phyloP scores from a whole-genome alignment of 1,140 invertebrate genomes.

The Aradophagus sp. region DNA sequence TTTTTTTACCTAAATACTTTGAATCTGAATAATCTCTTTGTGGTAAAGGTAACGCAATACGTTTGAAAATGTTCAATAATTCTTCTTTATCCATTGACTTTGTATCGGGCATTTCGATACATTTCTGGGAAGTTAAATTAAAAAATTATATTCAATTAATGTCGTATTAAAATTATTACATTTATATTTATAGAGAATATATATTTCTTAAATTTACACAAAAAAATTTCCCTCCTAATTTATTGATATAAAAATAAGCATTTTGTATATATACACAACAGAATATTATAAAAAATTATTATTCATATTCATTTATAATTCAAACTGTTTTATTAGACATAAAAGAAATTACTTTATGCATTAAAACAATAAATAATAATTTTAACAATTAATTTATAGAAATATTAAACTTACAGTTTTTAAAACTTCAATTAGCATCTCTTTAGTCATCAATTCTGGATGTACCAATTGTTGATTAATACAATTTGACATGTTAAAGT shows the following conservation, averaged over 20 bases:
- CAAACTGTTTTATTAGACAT: too few relatives aligned
- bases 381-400: conserved; percentile 10
- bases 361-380: conserved; percentile 10
- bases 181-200: too few relatives aligned
- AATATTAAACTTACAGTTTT: conserved; percentile 23
- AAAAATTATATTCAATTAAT: not conserved
- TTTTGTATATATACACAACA: too few relatives aligned
- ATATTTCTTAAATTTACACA: too few relatives aligned
- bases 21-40: conserved; percentile 26
- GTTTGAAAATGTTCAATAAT: conserved; percentile 28
- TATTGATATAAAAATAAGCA: too few relatives aligned
- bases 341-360: too few relatives aligned
- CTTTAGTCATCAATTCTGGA: conserved; percentile 39
- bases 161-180: too few relatives aligned
- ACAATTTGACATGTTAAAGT: conserved; percentile 25
- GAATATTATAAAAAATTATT: too few relatives aligned
- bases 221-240: too few relatives aligned
- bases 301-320: too few relatives aligned
- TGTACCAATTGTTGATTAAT: conserved; percentile 12
- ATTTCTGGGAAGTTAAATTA: conserved; percentile 23
- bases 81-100: conserved; percentile 26
- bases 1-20: conserved; percentile 27
- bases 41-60: conserved; percentile 37
- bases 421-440: conserved; percentile 23
- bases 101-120: conserved; percentile 37